Evolutionary conservation across 2,113 vertebrate genomes (phyloP).

Genomic region (Mirounga angustirostris): DNA sequence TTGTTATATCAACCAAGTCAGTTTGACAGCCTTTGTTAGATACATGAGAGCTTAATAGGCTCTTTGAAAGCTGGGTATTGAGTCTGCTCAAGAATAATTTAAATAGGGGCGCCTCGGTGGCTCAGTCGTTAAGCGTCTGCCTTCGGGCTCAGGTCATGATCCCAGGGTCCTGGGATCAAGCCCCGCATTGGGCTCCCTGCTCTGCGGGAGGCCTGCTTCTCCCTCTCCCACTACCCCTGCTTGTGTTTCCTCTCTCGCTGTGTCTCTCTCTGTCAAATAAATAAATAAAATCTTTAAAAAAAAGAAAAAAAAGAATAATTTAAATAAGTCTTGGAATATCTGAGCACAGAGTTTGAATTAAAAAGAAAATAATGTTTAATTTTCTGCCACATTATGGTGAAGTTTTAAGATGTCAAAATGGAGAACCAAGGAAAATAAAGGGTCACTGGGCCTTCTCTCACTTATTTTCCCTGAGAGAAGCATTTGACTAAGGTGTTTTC

Average conservation of each 20-base stretch:
- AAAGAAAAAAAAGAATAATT: not conserved
- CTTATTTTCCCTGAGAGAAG: not conserved
- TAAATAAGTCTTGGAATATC: not conserved
- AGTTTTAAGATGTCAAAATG: not conserved
- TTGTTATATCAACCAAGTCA: not conserved
- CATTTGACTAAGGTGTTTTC: not conserved
- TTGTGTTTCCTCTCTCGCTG: no score
- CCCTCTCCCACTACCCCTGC: no score
- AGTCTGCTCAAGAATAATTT: not conserved
- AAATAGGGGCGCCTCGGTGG: not conserved
- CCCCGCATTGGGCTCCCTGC: no score
- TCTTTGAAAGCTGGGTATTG: not conserved
- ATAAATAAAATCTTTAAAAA: no score
- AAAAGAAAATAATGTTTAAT: not conserved
- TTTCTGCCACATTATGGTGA: not conserved
- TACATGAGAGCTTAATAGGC: not conserved
- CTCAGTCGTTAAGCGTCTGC: no score
- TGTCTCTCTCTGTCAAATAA: no score
- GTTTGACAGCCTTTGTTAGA: not conserved
- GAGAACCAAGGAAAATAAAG: not conserved
- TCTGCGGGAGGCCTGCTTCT: no score
- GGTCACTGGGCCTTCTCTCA: not conserved
- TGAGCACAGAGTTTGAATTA: not conserved
- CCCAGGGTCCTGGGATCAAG: no score
- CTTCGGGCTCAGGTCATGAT: no score